Conservation (phyloP, 1,140 invertebrate species). For the Saccostrea cuccullata region DNA sequence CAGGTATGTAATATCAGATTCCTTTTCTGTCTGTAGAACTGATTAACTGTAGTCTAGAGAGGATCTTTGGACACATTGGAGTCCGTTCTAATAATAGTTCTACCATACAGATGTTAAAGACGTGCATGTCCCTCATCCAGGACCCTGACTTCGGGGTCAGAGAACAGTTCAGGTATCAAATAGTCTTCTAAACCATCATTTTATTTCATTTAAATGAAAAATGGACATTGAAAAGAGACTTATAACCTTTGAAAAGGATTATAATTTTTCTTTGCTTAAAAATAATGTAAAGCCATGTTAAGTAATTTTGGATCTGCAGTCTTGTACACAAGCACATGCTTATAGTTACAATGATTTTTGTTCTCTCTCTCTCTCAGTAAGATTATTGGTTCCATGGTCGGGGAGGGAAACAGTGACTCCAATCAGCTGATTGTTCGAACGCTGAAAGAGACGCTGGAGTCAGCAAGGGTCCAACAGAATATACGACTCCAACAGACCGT, state of each 20-base stretch:
- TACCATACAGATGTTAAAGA: slow-evolving; percentile 63
- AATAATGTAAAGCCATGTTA: too few species aligned
- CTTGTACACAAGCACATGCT: too few species aligned
- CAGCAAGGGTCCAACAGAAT: slow-evolving; percentile 56
- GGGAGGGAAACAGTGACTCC: slow-evolving; percentile 53
- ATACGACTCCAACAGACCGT: slow-evolving; percentile 70
- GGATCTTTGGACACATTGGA: slow-evolving; percentile 70
- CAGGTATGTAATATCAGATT: too few species aligned
- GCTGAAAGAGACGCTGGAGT: slow-evolving; percentile 59
- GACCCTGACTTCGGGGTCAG: slow-evolving; percentile 66
- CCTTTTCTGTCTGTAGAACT: slow-evolving; percentile 51
- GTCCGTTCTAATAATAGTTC: slow-evolving; percentile 61
- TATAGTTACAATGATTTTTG: too few species aligned
- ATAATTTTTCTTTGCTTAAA: too few species aligned
- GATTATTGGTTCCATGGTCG: slow-evolving; percentile 63
- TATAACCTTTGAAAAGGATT: too few species aligned
- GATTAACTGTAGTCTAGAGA: slow-evolving; percentile 62
- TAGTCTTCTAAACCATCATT: too few species aligned
- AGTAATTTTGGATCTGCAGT: too few species aligned
- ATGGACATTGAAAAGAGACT: too few species aligned
- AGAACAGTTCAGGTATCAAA: slow-evolving; percentile 64
- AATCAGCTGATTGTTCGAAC: slow-evolving; percentile 65
- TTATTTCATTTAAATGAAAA: too few species aligned
- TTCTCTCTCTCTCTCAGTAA: slow-evolving; percentile 58
- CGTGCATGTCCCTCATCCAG: slow-evolving; percentile 61